phyloP scores from a whole-genome alignment of 2,888 invertebrate genomes.

The Sabatieria punctata region DNA sequence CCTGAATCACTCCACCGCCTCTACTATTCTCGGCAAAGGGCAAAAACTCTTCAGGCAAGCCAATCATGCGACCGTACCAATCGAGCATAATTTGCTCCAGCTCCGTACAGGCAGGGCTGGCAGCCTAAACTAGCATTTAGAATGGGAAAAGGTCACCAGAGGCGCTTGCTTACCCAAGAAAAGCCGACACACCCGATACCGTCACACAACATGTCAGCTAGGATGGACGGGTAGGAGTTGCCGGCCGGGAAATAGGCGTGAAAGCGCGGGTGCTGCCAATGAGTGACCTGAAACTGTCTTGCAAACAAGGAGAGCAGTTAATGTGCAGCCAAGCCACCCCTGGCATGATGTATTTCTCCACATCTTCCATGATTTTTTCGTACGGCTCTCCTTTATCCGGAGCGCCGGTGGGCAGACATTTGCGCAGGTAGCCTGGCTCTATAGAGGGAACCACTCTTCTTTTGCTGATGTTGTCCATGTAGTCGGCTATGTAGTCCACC shows the following conservation, averaged over 20 bases:
- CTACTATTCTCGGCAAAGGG: slow-evolving; percentile 51
- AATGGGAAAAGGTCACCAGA: no score
- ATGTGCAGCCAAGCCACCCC: slow-evolving; percentile 58
- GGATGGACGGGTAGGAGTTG: slow-evolving; percentile 85
- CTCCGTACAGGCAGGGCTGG: slow-evolving; percentile 93
- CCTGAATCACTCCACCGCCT: slow-evolving; percentile 75
- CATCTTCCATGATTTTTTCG: slow-evolving; percentile 62
- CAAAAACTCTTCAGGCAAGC: slow-evolving; percentile 75
- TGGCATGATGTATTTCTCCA: slow-evolving; percentile 67
- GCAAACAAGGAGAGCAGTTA: not conserved
- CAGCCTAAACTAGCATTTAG: no score
- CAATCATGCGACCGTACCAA: slow-evolving; percentile 78
- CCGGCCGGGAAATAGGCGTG: slow-evolving; percentile 98
- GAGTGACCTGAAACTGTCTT: slow-evolving; percentile 60
- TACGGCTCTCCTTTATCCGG: slow-evolving; percentile 64
- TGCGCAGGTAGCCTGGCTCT: slow-evolving; percentile 63
- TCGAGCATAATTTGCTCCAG: slow-evolving; percentile 93
- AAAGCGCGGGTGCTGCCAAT: slow-evolving; percentile 97
- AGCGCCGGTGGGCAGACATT: slow-evolving; percentile 57
- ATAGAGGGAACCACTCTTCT: slow-evolving; percentile 59
- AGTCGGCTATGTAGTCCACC: slow-evolving; percentile 68
- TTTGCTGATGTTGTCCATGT: slow-evolving; percentile 59
- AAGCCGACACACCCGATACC: slow-evolving; percentile 95
- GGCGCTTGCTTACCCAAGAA: slow-evolving; percentile 76
- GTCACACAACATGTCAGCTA: slow-evolving; percentile 90